These are phyloP conservation scores for Portevinia maculata DNA, from an alignment of 2,888 invertebrate species.

Conservation along the genomic window DNA sequence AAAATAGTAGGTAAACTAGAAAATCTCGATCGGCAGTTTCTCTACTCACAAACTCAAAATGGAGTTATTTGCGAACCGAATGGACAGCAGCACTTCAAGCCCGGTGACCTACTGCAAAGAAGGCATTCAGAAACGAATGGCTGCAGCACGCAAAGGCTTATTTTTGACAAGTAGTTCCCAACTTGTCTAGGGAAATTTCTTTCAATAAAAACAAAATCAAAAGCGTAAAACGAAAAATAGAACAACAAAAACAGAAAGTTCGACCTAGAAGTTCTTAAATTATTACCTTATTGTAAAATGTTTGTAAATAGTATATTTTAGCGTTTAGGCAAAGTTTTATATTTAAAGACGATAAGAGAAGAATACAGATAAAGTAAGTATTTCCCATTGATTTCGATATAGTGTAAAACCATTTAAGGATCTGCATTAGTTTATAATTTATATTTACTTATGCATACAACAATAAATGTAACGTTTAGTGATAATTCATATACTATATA, in stretches of 20 bases:
- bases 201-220: slow-evolving; percentile 4
- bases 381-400: slow-evolving; percentile 55
- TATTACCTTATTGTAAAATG: slow-evolving; percentile 63
- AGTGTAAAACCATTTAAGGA: slow-evolving; percentile 49
- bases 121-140: slow-evolving; percentile 80
- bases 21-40: slow-evolving; percentile 78
- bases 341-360: neutral
- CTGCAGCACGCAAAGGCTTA: slow-evolving; percentile 61
- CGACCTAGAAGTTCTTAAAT: slow-evolving; percentile 39
- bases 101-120: slow-evolving; percentile 77
- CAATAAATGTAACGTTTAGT: slow-evolving; percentile 72
- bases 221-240: slow-evolving; percentile 21
- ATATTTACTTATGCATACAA: slow-evolving; percentile 68
- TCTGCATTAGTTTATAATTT: slow-evolving; percentile 73
- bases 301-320: slow-evolving; percentile 66
- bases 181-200: neutral
- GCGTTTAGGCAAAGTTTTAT: slow-evolving; percentile 28
- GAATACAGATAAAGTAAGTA: slow-evolving; percentile 5
- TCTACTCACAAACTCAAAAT: slow-evolving; percentile 73
- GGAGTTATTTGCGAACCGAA: slow-evolving; percentile 76
- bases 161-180: slow-evolving; percentile 53
- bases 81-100: slow-evolving; percentile 75
- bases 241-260: slow-evolving; percentile 35
- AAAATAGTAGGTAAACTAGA: slow-evolving; percentile 83
- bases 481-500: slow-evolving; percentile 61